Percentiles rank a stretch among this genome's conserved stretches.
phyloP scores from a whole-genome alignment of 1,140 invertebrate species.

The Orius insidiosus region DNA sequence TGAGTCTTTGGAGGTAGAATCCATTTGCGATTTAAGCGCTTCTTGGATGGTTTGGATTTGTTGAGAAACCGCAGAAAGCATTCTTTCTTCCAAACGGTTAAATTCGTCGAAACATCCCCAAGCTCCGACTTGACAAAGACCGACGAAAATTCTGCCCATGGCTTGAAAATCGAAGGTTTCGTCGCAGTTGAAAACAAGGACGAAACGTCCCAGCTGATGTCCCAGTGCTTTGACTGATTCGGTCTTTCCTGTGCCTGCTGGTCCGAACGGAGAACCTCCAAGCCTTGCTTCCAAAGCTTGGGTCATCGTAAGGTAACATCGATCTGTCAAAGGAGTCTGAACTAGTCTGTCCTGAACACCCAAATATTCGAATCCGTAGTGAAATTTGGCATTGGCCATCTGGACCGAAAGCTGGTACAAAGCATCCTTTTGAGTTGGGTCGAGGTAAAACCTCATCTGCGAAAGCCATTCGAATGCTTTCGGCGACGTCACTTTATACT shows the following conservation, averaged over 20 bases:
- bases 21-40: constrained; percentile 75
- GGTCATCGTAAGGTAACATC: constrained; percentile 97
- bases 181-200: constrained; percentile 98
- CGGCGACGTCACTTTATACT: constrained; percentile 63
- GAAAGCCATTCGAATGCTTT: constrained; percentile 94
- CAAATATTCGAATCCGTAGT: constrained; percentile 98
- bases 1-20: constrained; percentile 39
- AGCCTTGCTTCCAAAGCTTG: constrained; percentile 91
- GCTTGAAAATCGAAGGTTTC: constrained; percentile 99
- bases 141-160: constrained; percentile 92
- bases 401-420: constrained; percentile 92
- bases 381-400: constrained; percentile 98
- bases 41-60: constrained; percentile 99
- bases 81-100: constrained; percentile 96
- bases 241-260: constrained; percentile 97
- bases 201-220: constrained; percentile 93
- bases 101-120: constrained; percentile 99
- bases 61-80: constrained; percentile 97
- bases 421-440: constrained; percentile 76
- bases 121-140: constrained; percentile 92
- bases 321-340: constrained; percentile 93
- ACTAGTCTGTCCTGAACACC: constrained; percentile 95
- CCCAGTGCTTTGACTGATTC: constrained; percentile 99
- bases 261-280: constrained; percentile 90
- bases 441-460: constrained; percentile 98